Percentiles rank a stretch among this genome's conserved stretches.
Evolutionary conservation across 2,113 vertebrate species (phyloP).

Genomic region (Clinocottus analis): DNA sequence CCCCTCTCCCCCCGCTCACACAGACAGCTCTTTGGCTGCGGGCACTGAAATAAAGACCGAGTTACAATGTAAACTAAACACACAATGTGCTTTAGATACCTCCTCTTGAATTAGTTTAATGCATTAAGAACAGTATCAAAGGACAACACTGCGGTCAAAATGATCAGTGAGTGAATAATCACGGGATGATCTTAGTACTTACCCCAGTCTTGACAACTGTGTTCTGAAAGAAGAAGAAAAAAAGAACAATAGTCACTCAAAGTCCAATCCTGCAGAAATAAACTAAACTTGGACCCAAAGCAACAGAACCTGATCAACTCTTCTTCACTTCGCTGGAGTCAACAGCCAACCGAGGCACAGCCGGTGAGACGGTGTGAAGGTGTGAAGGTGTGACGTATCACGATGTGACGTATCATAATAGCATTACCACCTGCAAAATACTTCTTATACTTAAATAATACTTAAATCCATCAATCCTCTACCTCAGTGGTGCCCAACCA

Average conservation of each 20-base stretch:
- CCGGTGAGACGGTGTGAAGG: too few relatives aligned
- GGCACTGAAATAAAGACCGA: slow-evolving; percentile 81
- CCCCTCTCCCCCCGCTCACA: slow-evolving; percentile 88
- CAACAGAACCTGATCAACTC: background rate
- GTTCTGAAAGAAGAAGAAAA: slow-evolving; percentile 74
- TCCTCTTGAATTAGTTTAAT: slow-evolving; percentile 3
- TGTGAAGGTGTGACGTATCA: too few relatives aligned
- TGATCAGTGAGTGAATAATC: background rate
- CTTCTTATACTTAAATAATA: too few relatives aligned
- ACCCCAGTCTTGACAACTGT: slow-evolving; percentile 84
- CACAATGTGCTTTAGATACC: background rate
- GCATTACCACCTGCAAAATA: background rate
- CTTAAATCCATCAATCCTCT: too few relatives aligned
- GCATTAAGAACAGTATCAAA: background rate
- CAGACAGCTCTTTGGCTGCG: slow-evolving; percentile 78
- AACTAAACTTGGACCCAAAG: background rate
- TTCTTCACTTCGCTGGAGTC: too few relatives aligned
- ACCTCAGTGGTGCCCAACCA: too few relatives aligned
- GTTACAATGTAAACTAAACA: background rate
- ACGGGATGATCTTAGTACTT: slow-evolving; percentile 52
- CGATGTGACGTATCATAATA: too few relatives aligned
- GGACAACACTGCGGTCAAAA: background rate
- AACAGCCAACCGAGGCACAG: too few relatives aligned
- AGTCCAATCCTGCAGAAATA: background rate
- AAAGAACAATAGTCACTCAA: background rate